A percentile compares a stretch with the other conserved stretches of the same genome.
phyloP scores from a whole-genome alignment of 2,797 vertebrate genomes.

The Chromis chromis region DNA sequence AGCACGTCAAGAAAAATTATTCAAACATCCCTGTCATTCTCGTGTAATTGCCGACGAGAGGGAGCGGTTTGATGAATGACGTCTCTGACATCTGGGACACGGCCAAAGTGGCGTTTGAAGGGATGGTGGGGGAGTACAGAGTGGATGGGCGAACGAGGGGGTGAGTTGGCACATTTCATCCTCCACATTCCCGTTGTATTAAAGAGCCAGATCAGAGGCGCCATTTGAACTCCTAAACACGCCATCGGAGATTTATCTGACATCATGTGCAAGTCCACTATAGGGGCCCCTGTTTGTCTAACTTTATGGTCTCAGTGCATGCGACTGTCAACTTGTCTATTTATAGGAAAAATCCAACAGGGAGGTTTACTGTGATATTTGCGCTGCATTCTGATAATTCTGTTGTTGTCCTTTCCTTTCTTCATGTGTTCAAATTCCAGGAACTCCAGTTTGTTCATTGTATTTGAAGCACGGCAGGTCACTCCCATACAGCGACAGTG shows the following conservation, averaged over 20 bases:
- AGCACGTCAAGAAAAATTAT: constrained; percentile 48
- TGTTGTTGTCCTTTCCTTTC: constrained; percentile 2
- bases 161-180: constrained; percentile 65
- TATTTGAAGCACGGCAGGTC: constrained; percentile 32
- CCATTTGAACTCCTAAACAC: constrained; percentile 74
- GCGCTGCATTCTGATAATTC: not conserved
- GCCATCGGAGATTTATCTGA: constrained; percentile 73
- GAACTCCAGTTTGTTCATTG: constrained; percentile 31
- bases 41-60: constrained; percentile 63
- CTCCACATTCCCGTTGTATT: constrained; percentile 74
- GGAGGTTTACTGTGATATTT: constrained; percentile 16
- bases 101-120: constrained; percentile 67
- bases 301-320: constrained; percentile 43
- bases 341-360: constrained; percentile 6
- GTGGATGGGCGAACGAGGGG: constrained; percentile 19
- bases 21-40: constrained; percentile 69
- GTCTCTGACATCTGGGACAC: constrained; percentile 62
- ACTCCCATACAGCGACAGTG: constrained; percentile 40
- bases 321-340: constrained; percentile 25
- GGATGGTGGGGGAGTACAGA: not conserved
- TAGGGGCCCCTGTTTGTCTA: constrained; percentile 60
- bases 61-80: constrained; percentile 68
- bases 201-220: constrained; percentile 76
- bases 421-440: constrained; percentile 30
- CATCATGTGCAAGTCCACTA: constrained; percentile 62